phyloP scores from a whole-genome alignment of 1,140 invertebrate species.

The Lepidotrigona ventralis region DNA sequence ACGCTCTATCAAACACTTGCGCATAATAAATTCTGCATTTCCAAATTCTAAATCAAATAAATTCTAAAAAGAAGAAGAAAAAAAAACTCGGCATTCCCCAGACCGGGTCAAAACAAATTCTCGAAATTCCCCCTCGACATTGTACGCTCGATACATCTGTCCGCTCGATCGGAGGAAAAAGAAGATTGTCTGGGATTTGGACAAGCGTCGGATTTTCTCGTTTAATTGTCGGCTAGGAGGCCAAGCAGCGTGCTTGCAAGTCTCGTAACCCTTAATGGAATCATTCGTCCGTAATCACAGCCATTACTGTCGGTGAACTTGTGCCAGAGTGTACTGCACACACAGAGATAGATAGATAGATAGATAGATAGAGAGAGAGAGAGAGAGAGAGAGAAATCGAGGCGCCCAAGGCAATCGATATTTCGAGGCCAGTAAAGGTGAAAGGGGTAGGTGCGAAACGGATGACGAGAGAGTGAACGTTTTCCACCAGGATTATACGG shows the following conservation, averaged over 20 bases:
- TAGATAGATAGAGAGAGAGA: no score
- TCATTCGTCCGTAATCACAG: constrained; percentile 63
- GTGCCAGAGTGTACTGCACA: constrained; percentile 45
- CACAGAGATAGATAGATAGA: not conserved
- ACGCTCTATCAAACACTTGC: no score
- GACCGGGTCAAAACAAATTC: no score
- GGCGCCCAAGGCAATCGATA: constrained; percentile 61
- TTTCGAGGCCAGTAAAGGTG: constrained; percentile 63
- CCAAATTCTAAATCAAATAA: no score
- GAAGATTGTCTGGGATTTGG: not conserved
- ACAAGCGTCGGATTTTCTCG: not conserved
- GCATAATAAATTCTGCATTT: no score
- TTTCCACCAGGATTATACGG: constrained; percentile 63
- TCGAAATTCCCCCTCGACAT: no score
- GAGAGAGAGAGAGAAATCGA: constrained; percentile 24
- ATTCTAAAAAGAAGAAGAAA: no score
- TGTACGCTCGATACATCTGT: not conserved
- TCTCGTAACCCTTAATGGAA: constrained; percentile 60
- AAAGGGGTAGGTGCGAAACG: constrained; percentile 66
- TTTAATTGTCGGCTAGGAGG: constrained; percentile 27
- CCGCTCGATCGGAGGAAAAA: not conserved
- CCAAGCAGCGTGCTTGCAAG: constrained; percentile 51
- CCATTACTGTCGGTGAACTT: constrained; percentile 58
- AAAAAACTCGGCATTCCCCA: no score
- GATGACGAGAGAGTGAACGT: constrained; percentile 58